phyloP scores from a whole-genome alignment of 2,797 vertebrate genomes.

The Coregonus sp. region DNA sequence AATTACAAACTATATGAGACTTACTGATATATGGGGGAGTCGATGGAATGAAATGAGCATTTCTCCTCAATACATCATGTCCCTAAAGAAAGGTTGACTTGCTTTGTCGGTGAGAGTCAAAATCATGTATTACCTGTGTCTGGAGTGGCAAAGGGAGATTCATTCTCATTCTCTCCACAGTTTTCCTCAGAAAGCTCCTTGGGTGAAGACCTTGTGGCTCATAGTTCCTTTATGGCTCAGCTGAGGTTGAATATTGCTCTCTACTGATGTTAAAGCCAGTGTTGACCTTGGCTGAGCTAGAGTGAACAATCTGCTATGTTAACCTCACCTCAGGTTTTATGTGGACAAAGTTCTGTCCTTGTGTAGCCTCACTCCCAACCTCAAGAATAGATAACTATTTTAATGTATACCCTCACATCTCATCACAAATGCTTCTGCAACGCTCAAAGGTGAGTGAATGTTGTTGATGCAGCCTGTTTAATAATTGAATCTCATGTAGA shows the following conservation, averaged over 20 bases:
- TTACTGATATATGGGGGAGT: background rate
- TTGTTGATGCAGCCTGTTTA: background rate
- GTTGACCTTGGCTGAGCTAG: background rate
- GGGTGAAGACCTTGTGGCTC: background rate
- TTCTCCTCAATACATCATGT: background rate
- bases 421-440: background rate
- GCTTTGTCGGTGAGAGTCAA: background rate
- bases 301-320: background rate
- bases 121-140: background rate
- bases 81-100: background rate
- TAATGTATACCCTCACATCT: no score
- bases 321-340: background rate
- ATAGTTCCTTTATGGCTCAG: background rate
- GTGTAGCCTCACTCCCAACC: background rate
- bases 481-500: background rate
- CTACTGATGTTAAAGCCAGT: background rate
- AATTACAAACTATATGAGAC: background rate
- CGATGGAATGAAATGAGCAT: background rate
- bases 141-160: background rate
- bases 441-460: background rate
- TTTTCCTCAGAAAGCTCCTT: background rate
- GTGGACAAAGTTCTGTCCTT: no score
- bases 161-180: background rate
- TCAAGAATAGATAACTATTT: background rate
- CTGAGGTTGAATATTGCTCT: background rate